A percentile compares a stretch with the other conserved stretches of the same genome.
phyloP scores from a whole-genome alignment of 2,888 invertebrate species.

The Diplazon laetatorius region DNA sequence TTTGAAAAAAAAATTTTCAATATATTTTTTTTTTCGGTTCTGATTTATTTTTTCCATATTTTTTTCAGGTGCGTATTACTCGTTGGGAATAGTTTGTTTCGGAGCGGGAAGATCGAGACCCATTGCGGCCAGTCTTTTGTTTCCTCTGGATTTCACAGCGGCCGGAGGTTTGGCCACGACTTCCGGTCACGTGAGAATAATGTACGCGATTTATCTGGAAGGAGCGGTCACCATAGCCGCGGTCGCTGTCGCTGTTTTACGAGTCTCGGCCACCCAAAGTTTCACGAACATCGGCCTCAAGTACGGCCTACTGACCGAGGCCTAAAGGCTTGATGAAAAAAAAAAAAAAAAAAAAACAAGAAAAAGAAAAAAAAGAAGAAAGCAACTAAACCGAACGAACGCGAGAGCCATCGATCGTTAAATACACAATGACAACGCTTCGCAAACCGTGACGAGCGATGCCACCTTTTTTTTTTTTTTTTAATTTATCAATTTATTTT shows the following conservation, averaged over 20 bases:
- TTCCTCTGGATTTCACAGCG: slow-evolving; percentile 88
- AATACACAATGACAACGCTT: background rate
- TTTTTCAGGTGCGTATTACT: slow-evolving; percentile 83
- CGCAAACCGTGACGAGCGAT: background rate
- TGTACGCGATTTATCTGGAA: slow-evolving; percentile 88
- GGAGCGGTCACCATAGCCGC: slow-evolving; percentile 87
- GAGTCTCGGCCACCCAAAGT: slow-evolving; percentile 85
- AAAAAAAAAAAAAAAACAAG: no score
- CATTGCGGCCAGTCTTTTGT: slow-evolving; percentile 85
- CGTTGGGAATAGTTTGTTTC: slow-evolving; percentile 85
- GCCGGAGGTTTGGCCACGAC: slow-evolving; percentile 87
- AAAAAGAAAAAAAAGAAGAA: no score
- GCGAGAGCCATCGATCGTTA: slow-evolving; percentile 41
- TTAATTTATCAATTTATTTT: no score
- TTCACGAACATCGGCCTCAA: slow-evolving; percentile 84
- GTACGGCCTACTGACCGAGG: slow-evolving; percentile 84
- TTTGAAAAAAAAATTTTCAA: no score
- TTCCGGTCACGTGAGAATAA: slow-evolving; percentile 84
- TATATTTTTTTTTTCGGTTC: no score
- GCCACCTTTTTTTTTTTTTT: no score
- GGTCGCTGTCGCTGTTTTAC: slow-evolving; percentile 85
- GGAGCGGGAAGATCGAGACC: slow-evolving; percentile 84
- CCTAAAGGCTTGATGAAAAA: no score
- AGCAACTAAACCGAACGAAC: background rate
- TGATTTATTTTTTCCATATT: slow-evolving; percentile 39